phyloP scores from a whole-genome alignment of 2,888 invertebrate genomes.

The Drosophila borborema region DNA sequence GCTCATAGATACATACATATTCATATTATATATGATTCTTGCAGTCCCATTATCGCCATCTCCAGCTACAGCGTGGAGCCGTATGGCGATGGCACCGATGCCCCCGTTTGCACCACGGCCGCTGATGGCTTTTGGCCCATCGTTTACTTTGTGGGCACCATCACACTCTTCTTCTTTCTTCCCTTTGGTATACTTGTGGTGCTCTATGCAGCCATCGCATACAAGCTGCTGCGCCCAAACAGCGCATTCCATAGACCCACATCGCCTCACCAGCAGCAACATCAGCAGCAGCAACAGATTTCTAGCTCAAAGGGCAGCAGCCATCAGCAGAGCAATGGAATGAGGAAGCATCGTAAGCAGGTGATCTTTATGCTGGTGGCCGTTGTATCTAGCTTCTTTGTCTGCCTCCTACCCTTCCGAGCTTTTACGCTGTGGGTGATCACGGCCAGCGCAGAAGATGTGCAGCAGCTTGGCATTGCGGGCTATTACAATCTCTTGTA shows the following conservation, averaged over 20 bases:
- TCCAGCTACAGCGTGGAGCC: slow-evolving; percentile 90
- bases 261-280: slow-evolving; percentile 55
- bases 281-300: slow-evolving; percentile 11
- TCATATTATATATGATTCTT: slow-evolving; percentile 37
- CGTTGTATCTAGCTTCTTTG: slow-evolving; percentile 95
- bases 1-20: slow-evolving; percentile 7
- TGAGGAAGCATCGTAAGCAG: slow-evolving; percentile 91
- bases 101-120: slow-evolving; percentile 92
- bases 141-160: slow-evolving; percentile 92
- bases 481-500: slow-evolving; percentile 93
- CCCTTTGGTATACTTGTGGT: slow-evolving; percentile 92
- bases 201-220: slow-evolving; percentile 94
- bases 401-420: slow-evolving; percentile 95
- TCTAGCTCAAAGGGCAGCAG: slow-evolving; percentile 64
- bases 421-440: slow-evolving; percentile 95
- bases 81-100: slow-evolving; percentile 89
- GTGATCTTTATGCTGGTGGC: slow-evolving; percentile 95
- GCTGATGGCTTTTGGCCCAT: slow-evolving; percentile 92
- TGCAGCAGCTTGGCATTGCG: slow-evolving; percentile 90
- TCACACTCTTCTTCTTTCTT: slow-evolving; percentile 93
- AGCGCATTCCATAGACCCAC: slow-evolving; percentile 74
- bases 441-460: slow-evolving; percentile 89
- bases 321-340: slow-evolving; percentile 84
- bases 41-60: slow-evolving; percentile 94
- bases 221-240: slow-evolving; percentile 90